Base-by-base conservation (phyloP, 2,113 vertebrate genomes). In the Aplodontia rufa region DNA sequence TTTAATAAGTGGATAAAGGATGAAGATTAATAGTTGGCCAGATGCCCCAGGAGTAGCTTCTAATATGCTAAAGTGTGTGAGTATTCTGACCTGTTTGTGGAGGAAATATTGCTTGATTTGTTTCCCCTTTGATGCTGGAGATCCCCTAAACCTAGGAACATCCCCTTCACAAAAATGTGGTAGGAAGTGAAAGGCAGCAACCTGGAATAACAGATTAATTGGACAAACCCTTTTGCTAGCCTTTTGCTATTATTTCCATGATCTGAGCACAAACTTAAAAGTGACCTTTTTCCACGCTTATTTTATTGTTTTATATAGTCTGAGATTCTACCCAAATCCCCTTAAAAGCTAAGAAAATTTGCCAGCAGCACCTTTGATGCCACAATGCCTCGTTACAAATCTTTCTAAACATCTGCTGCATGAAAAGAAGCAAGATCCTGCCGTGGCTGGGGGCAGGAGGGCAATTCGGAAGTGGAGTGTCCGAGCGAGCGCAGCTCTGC, bases 361-460 rank as follows among this genome's bases (percentile, higher is more conserved):
- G 11, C 53, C 10, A 28, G 60, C 40, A 85, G 72, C 51, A 91
- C 40, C 45, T 75, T 66, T 72, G 68, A 78, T 91, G 62, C 62
- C 40, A 26, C 49, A 74, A 5, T 8, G 9, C 72, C 78, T 82
- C 64, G 19, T 95, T 69, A 75, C 45, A 92, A 90, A 89, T 91
- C 79, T 91, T 94, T 95, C 58, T 81, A 96, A 60, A 76, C 19
- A 24, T 79, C 35, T 85, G 95, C 69, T 74, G 71, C 81, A 40
- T 81, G 87, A 86, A 86, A 88, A 51, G 90, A 96, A 81, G 16
- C 66, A 91, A 37, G 89, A 64, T 86, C n/a, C 95, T 72, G 83
- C 49, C 40, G 26, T 87, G 94, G 62, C 53, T 10, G 47, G 96
- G 96, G 94, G 86, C 94, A 82, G 74, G 89, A 60, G 2, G 93